phyloP scores from a whole-genome alignment of 2,888 invertebrate genomes.

The Eupithecia subumbrata region DNA sequence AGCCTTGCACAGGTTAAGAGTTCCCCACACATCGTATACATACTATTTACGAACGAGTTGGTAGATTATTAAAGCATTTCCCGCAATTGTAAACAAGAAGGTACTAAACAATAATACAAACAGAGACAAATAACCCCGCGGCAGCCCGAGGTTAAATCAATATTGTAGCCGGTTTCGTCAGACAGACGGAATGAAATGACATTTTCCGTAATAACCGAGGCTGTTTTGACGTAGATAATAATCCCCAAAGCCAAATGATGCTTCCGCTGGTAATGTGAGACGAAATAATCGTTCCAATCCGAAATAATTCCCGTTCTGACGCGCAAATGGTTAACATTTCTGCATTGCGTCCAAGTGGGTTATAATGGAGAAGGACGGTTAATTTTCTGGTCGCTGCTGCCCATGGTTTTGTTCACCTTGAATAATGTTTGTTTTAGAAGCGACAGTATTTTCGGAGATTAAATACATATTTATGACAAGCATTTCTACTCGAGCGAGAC shows the following conservation, averaged over 20 bases:
- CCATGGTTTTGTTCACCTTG: background rate
- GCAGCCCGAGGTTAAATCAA: background rate
- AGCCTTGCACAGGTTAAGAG: too few relatives aligned
- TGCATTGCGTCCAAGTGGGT: background rate
- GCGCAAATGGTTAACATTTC: background rate
- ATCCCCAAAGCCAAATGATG: background rate
- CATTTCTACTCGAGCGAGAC: too few relatives aligned
- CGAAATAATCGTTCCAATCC: background rate
- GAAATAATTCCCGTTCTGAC: background rate
- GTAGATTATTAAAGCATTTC: background rate
- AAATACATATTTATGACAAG: too few relatives aligned
- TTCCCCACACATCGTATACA: too few relatives aligned
- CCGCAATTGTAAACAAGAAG: background rate
- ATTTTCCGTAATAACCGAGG: constrained; percentile 1
- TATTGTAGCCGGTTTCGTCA: background rate
- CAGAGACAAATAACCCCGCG: background rate
- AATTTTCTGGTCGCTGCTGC: background rate
- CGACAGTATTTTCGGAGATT: too few relatives aligned
- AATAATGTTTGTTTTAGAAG: too few relatives aligned
- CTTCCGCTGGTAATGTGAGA: background rate
- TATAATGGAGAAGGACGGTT: background rate
- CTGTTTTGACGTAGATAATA: background rate
- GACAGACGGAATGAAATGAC: constrained; percentile 1
- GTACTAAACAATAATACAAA: background rate
- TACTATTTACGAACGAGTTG: too few relatives aligned